These are phyloP conservation scores for Melinopterus prodromus DNA, from an alignment of 2,888 invertebrate species.

Conservation along the genomic window DNA sequence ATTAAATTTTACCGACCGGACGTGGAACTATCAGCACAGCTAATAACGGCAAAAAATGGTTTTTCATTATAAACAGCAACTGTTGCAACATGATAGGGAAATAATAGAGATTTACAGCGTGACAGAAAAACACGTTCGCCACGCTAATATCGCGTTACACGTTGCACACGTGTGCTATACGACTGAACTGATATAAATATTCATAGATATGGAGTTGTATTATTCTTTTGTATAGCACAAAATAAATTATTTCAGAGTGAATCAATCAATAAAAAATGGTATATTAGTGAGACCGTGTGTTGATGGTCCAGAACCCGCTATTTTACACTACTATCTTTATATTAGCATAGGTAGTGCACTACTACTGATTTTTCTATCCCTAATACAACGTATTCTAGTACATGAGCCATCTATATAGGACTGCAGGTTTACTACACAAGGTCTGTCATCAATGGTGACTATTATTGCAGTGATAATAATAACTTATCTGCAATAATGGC, in stretches of 20 bases:
- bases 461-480: conserved; percentile 39
- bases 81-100: not conserved
- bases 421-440: not conserved
- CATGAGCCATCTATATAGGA: not conserved
- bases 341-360: no score
- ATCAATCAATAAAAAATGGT: no score
- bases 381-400: no score
- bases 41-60: not conserved
- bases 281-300: no score
- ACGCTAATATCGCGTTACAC: no score
- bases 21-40: not conserved
- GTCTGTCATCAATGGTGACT: not conserved
- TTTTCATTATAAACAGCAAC: not conserved
- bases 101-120: not conserved
- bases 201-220: not conserved
- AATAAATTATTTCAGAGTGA: no score
- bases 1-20: not conserved
- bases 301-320: no score
- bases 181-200: not conserved
- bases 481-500: conserved; percentile 42
- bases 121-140: not conserved
- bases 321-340: no score
- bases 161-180: not conserved
- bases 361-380: no score
- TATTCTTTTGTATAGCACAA: no score